Evolutionary conservation across 2,888 invertebrate genomes (phyloP), one percentile per base, ranked within the genome.

Genomic region (Clunio marinus): DNA sequence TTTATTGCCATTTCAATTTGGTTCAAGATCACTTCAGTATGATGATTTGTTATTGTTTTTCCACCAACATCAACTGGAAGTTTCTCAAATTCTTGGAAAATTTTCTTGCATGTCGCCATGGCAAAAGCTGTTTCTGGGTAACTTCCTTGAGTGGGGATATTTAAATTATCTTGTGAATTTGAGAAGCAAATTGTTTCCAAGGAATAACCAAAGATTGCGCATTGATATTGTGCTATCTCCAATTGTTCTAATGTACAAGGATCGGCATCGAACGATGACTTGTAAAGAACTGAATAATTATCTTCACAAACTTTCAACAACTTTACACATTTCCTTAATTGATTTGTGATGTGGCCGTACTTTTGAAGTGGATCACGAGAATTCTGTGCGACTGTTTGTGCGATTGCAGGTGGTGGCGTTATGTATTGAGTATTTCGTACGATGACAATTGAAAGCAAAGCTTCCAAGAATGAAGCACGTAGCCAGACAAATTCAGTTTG

Each of bases 391-490:
- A 91, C 83, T 1, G 89, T 86, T 1, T 88, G 86, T 0, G 96
- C 94, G 69, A 95, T 92, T 0, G 95, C 95, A 0, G 96, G 94
- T 41, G 96, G 94, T 27, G 96, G 96, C 69, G 93, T 92, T 70
- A 94, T 91, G 74, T 91, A 91, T 70, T 79, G 79, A 0, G 81
- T 81, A 15, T 81, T 76, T 71, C 80, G 75, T 0, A 81, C 81
- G 0, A 78, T 77, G 1, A 79, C 79, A 0, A 79, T 76, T 69
- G 76, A 73, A 5, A 76, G 76, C 0, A 83, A 74, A 0, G 83
- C 82, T 71, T 89, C 88, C 3, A 95, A 80, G 74, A 90, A 88
- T 73, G 85, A 86, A 0, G 88, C 87, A 0, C 95, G 83, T 41
- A 93, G 83, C 70, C 86, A 84, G 20, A 89, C 83, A 75, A 88